These are phyloP conservation scores for Loxodonta africana DNA, from an alignment of 2,113 vertebrate species.

Conservation along the genomic window DNA sequence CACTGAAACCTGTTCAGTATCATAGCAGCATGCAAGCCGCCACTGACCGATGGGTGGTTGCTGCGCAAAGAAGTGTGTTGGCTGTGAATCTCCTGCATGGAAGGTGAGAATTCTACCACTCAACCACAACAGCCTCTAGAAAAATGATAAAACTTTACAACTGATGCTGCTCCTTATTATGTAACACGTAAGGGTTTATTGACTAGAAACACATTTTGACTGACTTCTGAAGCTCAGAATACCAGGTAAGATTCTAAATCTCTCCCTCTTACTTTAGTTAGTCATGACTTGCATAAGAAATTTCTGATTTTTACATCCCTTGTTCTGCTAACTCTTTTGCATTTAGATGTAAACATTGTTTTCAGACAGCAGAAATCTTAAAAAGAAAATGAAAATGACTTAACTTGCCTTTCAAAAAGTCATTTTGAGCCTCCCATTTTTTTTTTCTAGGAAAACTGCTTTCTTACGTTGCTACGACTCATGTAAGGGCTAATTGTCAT, in stretches of 20 bases:
- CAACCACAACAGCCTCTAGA: neutral
- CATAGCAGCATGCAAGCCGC: neutral
- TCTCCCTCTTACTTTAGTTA: neutral
- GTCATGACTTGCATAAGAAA: slow-evolving; percentile 31
- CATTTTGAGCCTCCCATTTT: neutral
- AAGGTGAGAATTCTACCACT: neutral
- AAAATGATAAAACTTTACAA: too few relatives aligned
- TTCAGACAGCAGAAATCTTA: neutral
- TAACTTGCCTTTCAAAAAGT: slow-evolving; percentile 5
- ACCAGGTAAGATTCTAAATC: neutral
- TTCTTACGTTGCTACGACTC: neutral
- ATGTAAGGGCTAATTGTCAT: neutral
- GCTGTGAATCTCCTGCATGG: neutral
- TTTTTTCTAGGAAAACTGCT: neutral
- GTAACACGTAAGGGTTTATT: neutral
- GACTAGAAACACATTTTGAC: neutral
- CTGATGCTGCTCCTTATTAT: too few relatives aligned
- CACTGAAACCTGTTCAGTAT: neutral
- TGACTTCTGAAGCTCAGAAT: slow-evolving; percentile 48
- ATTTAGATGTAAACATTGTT: neutral
- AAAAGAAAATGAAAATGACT: neutral
- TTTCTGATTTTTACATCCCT: slow-evolving; percentile 25
- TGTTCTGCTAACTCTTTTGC: slow-evolving; percentile 31
- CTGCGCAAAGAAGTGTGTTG: neutral
- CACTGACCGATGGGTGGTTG: neutral